phyloP scores from a whole-genome alignment of 2,797 vertebrate species.

The Sorex maritimensis region DNA sequence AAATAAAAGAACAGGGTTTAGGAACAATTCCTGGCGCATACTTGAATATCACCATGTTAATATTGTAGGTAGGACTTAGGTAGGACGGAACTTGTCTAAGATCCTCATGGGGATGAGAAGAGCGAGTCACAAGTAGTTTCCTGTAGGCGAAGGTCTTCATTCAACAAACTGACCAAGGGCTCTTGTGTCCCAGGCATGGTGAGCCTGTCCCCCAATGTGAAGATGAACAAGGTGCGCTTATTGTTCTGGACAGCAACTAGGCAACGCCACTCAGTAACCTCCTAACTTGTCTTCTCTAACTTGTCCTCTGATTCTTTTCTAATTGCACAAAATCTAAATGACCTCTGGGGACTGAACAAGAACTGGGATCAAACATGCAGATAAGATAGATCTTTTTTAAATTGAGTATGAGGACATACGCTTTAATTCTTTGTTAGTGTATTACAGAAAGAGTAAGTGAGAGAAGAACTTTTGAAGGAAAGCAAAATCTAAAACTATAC shows the following conservation, averaged over 20 bases:
- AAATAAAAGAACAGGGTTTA: constrained; percentile 8
- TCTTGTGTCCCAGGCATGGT: background rate
- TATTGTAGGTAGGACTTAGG: background rate
- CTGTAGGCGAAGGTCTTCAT: background rate
- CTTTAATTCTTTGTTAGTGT: constrained; percentile 26
- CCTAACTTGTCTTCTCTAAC: background rate
- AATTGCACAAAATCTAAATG: background rate
- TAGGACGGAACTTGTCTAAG: background rate
- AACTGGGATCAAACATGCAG: background rate
- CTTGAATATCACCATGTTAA: background rate
- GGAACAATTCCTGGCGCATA: background rate
- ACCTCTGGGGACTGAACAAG: background rate
- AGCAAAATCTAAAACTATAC: constrained; percentile 28
- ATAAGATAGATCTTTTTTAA: constrained; percentile 10
- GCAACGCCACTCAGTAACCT: background rate
- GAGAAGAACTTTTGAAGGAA: background rate
- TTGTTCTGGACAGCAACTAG: background rate
- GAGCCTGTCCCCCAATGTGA: background rate
- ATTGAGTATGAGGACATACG: background rate
- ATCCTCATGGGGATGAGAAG: background rate
- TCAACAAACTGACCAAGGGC: background rate
- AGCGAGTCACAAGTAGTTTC: background rate
- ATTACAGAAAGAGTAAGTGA: background rate
- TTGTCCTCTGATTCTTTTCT: background rate
- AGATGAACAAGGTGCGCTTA: background rate